A percentile compares a stretch with the other conserved stretches of the same genome.
Evolutionary conservation across 1,140 invertebrate species (phyloP).

Genomic region (Teleopsis dalmanni): DNA sequence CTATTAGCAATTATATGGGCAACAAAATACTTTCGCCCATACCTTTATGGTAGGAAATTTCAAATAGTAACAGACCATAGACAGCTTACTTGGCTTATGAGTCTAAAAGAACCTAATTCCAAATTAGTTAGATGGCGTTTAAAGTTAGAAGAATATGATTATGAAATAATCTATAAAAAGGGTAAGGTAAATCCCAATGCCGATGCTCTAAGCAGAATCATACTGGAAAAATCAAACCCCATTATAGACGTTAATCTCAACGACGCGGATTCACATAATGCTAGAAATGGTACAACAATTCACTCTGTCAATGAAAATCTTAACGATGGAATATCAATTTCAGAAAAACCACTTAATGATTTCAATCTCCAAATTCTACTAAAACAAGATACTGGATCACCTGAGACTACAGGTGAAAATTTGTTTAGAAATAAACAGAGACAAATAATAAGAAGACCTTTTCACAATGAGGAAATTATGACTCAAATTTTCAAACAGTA

Average conservation of each 20-base stretch:
- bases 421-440: constrained; percentile 13
- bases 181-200: neutral
- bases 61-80: neutral
- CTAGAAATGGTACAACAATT: neutral
- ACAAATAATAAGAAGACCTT: constrained; percentile 8
- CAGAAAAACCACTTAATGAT: too few relatives aligned
- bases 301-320: neutral
- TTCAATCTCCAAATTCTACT: too few relatives aligned
- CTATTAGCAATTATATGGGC: constrained; percentile 42
- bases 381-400: too few relatives aligned
- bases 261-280: neutral
- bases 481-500: constrained; percentile 19
- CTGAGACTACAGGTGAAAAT: constrained; percentile 11
- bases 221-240: neutral
- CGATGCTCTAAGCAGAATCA: neutral
- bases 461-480: constrained; percentile 10
- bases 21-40: constrained; percentile 45
- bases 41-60: constrained; percentile 35
- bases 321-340: constrained; percentile 8
- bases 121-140: neutral
- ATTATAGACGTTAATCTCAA: neutral
- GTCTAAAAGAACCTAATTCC: neutral
- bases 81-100: neutral
- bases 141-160: neutral
- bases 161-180: neutral